Evolutionary conservation across 2,797 vertebrate genomes (phyloP).

Genomic region (Pangasius sanitwongsei): DNA sequence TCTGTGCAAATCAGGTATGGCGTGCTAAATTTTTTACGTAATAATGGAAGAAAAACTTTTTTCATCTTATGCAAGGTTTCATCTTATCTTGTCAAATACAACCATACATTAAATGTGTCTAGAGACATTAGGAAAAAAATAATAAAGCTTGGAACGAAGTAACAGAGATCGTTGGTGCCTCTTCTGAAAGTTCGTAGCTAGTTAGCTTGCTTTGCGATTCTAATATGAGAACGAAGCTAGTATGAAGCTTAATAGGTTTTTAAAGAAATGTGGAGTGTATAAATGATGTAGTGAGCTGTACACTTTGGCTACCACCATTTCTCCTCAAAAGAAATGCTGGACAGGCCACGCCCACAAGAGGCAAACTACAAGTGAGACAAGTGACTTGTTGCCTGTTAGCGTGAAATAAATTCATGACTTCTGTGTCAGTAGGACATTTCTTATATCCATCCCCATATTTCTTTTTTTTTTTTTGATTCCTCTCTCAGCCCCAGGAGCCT

Average conservation of each 20-base stretch:
- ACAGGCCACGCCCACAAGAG: neutral
- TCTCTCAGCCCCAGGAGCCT: conserved; percentile 47
- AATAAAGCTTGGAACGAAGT: neutral
- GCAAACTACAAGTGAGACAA: neutral
- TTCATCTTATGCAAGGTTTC: neutral
- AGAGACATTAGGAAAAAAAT: neutral
- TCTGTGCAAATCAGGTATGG: no score
- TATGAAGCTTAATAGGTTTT: neutral
- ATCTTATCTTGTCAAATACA: no score
- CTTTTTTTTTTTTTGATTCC: conserved; percentile 7
- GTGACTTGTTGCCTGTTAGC: no score
- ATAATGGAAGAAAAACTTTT: neutral
- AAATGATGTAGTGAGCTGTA: neutral
- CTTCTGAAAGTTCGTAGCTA: neutral
- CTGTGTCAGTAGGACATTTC: neutral
- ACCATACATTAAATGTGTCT: neutral
- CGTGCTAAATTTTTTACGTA: no score
- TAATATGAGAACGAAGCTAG: neutral
- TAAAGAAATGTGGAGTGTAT: neutral
- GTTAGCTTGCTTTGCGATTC: neutral
- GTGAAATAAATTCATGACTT: neutral
- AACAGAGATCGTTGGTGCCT: neutral
- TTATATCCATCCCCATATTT: no score
- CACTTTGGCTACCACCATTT: neutral
- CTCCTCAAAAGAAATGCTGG: neutral